Evolutionary conservation across 2,113 vertebrate species (phyloP).

Genomic region (Caloenas nicobarica): DNA sequence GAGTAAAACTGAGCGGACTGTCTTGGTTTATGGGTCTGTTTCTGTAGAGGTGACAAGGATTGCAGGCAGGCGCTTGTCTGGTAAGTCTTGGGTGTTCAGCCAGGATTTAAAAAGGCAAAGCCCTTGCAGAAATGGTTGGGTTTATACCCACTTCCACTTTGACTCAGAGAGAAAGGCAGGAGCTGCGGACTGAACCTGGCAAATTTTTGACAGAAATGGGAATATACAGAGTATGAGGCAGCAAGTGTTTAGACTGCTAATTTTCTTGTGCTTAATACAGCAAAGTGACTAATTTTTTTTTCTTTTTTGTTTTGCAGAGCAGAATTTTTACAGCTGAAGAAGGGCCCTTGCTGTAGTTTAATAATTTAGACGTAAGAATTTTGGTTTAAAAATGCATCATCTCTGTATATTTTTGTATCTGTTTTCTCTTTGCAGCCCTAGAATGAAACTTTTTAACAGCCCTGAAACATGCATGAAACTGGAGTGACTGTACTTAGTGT

Average conservation of each 20-base stretch:
- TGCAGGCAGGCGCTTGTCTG: accelerated
- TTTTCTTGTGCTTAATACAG: background rate
- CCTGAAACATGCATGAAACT: background rate
- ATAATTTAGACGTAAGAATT: background rate
- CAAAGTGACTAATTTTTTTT: background rate
- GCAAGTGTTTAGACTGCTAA: background rate
- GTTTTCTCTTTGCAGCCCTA: background rate
- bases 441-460: background rate
- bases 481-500: background rate
- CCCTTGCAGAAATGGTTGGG: background rate
- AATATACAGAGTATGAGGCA: background rate
- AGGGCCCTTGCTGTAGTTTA: background rate
- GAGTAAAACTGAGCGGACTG: background rate
- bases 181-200: background rate
- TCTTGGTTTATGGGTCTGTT: background rate
- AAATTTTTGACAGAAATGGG: background rate
- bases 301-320: constrained; percentile 49
- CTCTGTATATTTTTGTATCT: background rate
- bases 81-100: background rate
- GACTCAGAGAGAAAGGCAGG: background rate
- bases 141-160: background rate
- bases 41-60: accelerated
- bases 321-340: constrained; percentile 30
- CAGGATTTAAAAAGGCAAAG: background rate
- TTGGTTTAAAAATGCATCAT: background rate